Evolutionary conservation across 2,113 vertebrate genomes (phyloP), one percentile per base, ranked within the genome.

Genomic region (Mesitornis unicolor): DNA sequence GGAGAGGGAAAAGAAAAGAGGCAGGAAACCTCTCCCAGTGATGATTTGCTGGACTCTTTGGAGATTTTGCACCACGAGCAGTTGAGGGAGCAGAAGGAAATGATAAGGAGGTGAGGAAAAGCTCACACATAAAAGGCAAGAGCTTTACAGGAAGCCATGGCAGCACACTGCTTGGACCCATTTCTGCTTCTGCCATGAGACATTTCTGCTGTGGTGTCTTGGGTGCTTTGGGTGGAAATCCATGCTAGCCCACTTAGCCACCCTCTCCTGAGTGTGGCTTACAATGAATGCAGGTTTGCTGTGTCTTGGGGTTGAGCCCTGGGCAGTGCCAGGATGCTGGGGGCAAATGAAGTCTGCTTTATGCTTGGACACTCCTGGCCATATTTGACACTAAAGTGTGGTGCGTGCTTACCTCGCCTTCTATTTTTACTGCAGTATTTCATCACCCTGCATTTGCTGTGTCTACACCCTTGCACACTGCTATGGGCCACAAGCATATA

Each of bases 41-140:
- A 38, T 4, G 61, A 78, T 20, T 47, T n/a, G 6, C 29, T 8
- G 45, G 38, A 80, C 80, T 86, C 78, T 79, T 53, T 33, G 7
- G 61, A 91, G 36, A 35, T 85, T 17, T 69, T 86, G 29, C 79
- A 90, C 59, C 45, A 97, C 5, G 51, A 98, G 24, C 74, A 63
- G 8, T 61, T 96, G 29, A 87, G 11, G 13, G 84, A 96, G 13
- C 82, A 97, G 63, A 98, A 98, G 89, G 93, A 98, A 59, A 82
- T 93, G 50, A 95, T 98, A 26, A 84, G 70, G 28, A 97, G 98
- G 98, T 99, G 84, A 98, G 97, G 80, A 64, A 47, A 22, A 60
- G 22, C 21, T 84, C 48, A 48, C 22, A 53, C 4, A 1, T 35
- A 36, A 70, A 84, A 82, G 35, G 16, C 35, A 67, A 47, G 70